Conservation (phyloP, 2,888 invertebrate genomes). For the Scaptomyza flava region DNA sequence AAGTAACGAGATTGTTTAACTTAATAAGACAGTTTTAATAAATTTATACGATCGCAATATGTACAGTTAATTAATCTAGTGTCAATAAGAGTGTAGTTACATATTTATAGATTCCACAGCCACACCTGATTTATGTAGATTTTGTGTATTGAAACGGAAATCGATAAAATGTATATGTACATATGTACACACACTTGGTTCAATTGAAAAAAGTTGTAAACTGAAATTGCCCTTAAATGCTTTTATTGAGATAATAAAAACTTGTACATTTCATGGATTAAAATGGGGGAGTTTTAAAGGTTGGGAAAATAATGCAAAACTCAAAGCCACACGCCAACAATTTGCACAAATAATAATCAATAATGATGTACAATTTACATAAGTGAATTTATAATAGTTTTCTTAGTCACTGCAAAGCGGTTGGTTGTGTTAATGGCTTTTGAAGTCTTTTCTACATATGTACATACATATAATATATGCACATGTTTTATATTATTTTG, state of each 20-base stretch:
- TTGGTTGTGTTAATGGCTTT: conserved; percentile 18
- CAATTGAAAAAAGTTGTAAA: conserved; percentile 28
- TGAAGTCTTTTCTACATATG: conserved; percentile 14
- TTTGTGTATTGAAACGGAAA: conserved; percentile 22
- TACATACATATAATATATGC: too few relatives aligned
- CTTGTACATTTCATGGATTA: neutral
- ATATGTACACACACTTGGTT: neutral
- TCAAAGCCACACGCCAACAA: conserved; percentile 5
- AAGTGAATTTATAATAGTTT: conserved; percentile 28
- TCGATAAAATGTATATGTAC: conserved; percentile 5
- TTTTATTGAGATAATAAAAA: conserved; percentile 13
- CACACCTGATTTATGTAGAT: conserved; percentile 38
- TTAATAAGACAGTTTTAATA: neutral
- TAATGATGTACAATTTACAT: conserved; percentile 49
- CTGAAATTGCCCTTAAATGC: conserved; percentile 27
- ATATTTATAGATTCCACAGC: conserved; percentile 5
- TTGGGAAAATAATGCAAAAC: conserved; percentile 7
- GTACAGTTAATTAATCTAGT: neutral
- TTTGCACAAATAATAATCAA: conserved; percentile 11
- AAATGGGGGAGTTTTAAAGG: neutral
- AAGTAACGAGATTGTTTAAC: too few relatives aligned
- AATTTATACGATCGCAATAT: neutral
- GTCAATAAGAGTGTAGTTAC: neutral
- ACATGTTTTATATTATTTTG: too few relatives aligned
- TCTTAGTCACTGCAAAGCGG: conserved; percentile 22